phyloP scores from a whole-genome alignment of 2,113 vertebrate species.

The Mixornis gularis region DNA sequence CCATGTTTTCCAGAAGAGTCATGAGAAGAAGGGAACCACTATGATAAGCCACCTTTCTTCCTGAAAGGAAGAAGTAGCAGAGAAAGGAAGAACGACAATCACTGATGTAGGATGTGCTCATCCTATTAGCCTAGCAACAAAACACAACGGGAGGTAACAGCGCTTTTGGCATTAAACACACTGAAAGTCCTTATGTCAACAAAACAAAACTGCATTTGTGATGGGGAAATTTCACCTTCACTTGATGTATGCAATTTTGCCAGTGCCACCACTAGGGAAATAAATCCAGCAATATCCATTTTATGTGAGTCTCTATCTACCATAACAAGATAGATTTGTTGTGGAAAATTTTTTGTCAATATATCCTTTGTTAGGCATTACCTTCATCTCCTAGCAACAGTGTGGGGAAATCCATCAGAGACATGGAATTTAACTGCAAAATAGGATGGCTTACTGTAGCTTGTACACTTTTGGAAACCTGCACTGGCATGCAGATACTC shows the following conservation, averaged over 20 bases:
- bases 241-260: neutral
- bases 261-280: neutral
- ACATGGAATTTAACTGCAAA: conserved; percentile 57
- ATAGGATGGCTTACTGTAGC: conserved; percentile 48
- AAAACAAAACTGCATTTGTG: neutral
- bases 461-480: conserved; percentile 43
- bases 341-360: conserved; percentile 50
- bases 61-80: neutral
- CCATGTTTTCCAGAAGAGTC: neutral
- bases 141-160: neutral
- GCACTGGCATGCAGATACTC: conserved; percentile 23
- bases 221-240: neutral
- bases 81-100: neutral
- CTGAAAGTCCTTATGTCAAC: neutral
- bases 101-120: neutral
- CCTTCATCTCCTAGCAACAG: conserved; percentile 76
- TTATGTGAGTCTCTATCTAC: conserved; percentile 24
- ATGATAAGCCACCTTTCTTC: neutral
- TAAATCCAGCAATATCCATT: conserved; percentile 36
- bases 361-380: conserved; percentile 60
- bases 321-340: conserved; percentile 52
- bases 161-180: neutral
- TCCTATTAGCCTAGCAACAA: conserved; percentile 49
- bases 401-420: conserved; percentile 71
- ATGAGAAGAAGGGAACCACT: neutral